A percentile compares a stretch with the other conserved stretches of the same genome.
These are phyloP conservation scores for Salvator merianae DNA, from an alignment of 2,113 vertebrate genomes.

Conservation along the genomic window DNA sequence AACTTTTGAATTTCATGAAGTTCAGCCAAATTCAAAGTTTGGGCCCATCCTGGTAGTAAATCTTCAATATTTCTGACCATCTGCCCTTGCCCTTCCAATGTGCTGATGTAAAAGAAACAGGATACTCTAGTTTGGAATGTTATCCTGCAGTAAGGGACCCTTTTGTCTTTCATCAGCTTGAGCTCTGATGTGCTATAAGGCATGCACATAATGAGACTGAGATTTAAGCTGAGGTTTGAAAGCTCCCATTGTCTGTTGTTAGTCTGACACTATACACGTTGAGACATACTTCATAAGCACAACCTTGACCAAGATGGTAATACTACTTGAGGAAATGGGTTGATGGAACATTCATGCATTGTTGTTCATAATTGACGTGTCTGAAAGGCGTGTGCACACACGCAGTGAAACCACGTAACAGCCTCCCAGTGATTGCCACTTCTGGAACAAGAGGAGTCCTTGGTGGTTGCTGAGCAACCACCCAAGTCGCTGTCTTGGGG, in stretches of 20 bases:
- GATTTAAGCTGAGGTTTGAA: neutral
- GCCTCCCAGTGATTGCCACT: neutral
- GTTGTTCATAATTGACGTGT: conserved; percentile 6
- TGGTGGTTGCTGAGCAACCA: neutral
- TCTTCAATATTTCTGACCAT: neutral
- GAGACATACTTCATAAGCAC: neutral
- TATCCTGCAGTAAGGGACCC: neutral
- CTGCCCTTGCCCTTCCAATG: neutral
- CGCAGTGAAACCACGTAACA: neutral
- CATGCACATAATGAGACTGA: neutral
- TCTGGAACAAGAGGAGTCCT: neutral
- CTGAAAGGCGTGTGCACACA: neutral
- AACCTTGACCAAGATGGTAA: conserved; percentile 6
- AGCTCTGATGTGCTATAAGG: neutral
- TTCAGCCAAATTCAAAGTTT: too few species aligned
- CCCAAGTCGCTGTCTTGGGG: neutral
- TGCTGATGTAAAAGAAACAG: neutral
- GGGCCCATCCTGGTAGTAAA: too few species aligned
- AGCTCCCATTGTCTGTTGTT: neutral
- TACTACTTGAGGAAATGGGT: neutral
- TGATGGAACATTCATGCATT: neutral
- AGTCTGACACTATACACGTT: neutral
- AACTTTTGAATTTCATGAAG: too few species aligned
- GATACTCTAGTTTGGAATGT: neutral
- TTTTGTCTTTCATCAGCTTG: neutral